A percentile compares a stretch with the other conserved stretches of the same genome.
phyloP scores from a whole-genome alignment of 2,888 invertebrate genomes.

The Polydrusus cervinus region DNA sequence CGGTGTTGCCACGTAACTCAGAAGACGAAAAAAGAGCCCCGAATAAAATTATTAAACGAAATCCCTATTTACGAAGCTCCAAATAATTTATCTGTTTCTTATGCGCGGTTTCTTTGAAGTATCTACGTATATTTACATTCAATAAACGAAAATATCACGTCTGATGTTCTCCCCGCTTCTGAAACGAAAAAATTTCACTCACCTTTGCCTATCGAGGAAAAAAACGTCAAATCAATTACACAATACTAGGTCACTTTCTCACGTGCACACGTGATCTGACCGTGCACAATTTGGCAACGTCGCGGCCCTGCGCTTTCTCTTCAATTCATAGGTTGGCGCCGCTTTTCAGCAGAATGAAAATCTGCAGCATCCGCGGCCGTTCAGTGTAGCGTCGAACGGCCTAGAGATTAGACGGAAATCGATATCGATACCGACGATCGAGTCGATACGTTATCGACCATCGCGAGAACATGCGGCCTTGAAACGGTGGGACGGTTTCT shows the following conservation, averaged over 20 bases:
- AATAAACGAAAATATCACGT: too few relatives aligned
- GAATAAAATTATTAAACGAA: too few relatives aligned
- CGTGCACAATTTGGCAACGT: constrained; percentile 48
- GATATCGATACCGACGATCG: constrained; percentile 18
- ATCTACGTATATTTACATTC: too few relatives aligned
- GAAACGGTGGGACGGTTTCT: constrained; percentile 48
- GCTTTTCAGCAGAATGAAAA: constrained; percentile 52
- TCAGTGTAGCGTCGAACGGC: constrained; percentile 45
- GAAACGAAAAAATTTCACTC: neutral
- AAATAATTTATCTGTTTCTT: too few relatives aligned
- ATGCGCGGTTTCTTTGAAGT: too few relatives aligned
- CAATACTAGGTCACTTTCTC: constrained; percentile 48
- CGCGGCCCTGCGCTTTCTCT: constrained; percentile 59
- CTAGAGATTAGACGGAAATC: constrained; percentile 33
- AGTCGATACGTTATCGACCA: constrained; percentile 50
- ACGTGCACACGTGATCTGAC: constrained; percentile 42
- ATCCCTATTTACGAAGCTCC: too few relatives aligned
- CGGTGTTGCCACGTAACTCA: too few relatives aligned
- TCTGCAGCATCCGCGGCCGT: constrained; percentile 46
- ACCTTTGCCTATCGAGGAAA: neutral
- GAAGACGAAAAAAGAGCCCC: too few relatives aligned
- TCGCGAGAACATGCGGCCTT: constrained; percentile 48
- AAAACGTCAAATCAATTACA: constrained; percentile 10
- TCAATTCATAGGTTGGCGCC: constrained; percentile 58
- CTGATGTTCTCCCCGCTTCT: neutral